Conservation (phyloP, 2,888 invertebrate species). For the Tetragonula carbonaria region DNA sequence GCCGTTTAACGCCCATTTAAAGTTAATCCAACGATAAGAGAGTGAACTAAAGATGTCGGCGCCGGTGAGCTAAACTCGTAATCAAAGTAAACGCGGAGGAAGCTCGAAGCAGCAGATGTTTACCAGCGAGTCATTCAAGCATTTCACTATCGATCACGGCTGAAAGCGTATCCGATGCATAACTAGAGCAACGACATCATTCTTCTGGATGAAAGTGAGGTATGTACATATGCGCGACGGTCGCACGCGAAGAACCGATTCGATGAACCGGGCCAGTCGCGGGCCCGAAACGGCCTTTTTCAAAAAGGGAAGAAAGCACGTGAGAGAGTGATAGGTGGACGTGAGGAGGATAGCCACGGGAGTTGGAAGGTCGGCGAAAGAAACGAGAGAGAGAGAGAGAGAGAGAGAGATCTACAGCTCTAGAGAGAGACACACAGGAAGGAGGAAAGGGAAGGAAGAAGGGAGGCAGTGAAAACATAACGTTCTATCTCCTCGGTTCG, state of each 20-base stretch:
- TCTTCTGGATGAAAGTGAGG: constrained; percentile 52
- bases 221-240: constrained; percentile 20
- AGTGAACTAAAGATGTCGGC: constrained; percentile 32
- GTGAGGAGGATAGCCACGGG: constrained; percentile 35
- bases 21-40: constrained; percentile 15
- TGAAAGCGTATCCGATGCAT: constrained; percentile 61
- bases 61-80: constrained; percentile 38
- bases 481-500: constrained; percentile 54
- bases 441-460: constrained; percentile 13
- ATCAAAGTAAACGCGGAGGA: constrained; percentile 52
- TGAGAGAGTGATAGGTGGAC: constrained; percentile 37
- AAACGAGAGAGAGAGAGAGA: constrained; percentile 23
- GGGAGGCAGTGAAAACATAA: constrained; percentile 36
- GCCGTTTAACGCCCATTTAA: neutral
- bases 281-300: constrained; percentile 24
- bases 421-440: neutral
- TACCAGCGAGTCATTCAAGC: constrained; percentile 67
- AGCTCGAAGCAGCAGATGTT: constrained; percentile 62
- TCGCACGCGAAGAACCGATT: constrained; percentile 37
- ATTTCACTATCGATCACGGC: constrained; percentile 68
- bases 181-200: constrained; percentile 62
- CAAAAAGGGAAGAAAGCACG: constrained; percentile 46
- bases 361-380: constrained; percentile 55
- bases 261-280: constrained; percentile 16
- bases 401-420: constrained; percentile 29